Base-by-base conservation (phyloP, 2,113 vertebrate species). In the Saguinus imperator region DNA sequence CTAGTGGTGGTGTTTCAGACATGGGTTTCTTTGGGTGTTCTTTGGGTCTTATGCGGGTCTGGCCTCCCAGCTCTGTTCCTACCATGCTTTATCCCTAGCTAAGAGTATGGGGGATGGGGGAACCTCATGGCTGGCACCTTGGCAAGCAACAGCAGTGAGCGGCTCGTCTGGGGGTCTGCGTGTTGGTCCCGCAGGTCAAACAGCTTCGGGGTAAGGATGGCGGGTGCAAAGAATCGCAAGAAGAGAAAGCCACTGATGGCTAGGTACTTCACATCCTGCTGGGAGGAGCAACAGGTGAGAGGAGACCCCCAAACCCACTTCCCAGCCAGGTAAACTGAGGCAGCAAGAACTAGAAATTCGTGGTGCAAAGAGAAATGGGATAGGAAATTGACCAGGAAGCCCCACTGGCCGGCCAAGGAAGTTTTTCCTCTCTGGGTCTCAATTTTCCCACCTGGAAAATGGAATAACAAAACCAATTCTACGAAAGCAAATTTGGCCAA, bases 171-270 rank as follows among this genome's bases (percentile, higher is more conserved):
- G 0, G 99, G 99, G 55, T 99, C 99, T 0, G 99, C 99, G 0
- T 99, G 99, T 94, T 99, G 99, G 92, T 99, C 99, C 91, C 99
- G 98, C 94, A 99, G 99, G 96, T 99, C 97, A 91, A 99, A 99
- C 95, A 99, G 98, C 98, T 99, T 99, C 0, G 99, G 99, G 0
- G 99, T 99, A 96, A 99, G 99, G 96, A 99, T 98, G 0, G 99
- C 99, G 0, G 99, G 99, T 1, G 99, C 99, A 0, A 99, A 99
- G 95, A 99, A 99, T 5, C 99, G 98, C 94, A 99, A 98, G 98
- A 99, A 99, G 94, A 99, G 99, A 87, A 99, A 99, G 29, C 99
- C 99, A 0, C 99, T 99, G 96, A 99, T 99, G 91, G 99, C 99
- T 95, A 99, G 97, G 98, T 99, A 99, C 96, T 98, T 98, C 87